phyloP scores from a whole-genome alignment of 1,140 invertebrate genomes.

The Matsumurasca onukii region DNA sequence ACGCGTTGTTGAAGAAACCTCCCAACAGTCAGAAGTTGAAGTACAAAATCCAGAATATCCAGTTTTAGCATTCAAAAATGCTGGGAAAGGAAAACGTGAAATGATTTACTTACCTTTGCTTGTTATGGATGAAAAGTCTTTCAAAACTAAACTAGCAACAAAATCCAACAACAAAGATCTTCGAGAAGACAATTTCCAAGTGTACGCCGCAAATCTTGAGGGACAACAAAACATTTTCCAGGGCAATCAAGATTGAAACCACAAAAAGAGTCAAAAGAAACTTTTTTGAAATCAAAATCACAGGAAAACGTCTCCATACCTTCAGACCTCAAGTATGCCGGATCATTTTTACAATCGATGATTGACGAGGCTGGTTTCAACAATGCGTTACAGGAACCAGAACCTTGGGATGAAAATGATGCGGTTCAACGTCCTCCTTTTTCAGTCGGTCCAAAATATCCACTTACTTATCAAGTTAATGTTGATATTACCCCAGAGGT shows the following conservation, averaged over 20 bases:
- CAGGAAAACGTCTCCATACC: background rate
- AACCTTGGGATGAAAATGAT: too few relatives aligned
- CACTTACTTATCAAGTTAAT: too few relatives aligned
- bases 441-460: too few relatives aligned
- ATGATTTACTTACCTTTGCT: background rate
- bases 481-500: too few relatives aligned
- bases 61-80: slow-evolving; percentile 9
- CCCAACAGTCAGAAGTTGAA: background rate
- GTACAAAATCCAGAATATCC: background rate
- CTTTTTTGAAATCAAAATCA: background rate
- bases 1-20: background rate
- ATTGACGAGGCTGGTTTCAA: background rate
- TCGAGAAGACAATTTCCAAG: background rate
- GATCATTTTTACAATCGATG: background rate
- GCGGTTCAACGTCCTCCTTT: too few relatives aligned
- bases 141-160: background rate
- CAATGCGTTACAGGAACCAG: too few relatives aligned
- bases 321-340: background rate
- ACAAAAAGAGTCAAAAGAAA: background rate
- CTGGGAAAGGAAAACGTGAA: background rate
- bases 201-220: background rate
- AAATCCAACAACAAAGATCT: background rate
- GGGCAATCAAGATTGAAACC: too few relatives aligned
- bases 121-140: background rate
- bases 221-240: slow-evolving; percentile 2